Base-by-base conservation (phyloP, 2,113 vertebrate species). In the Girardinichthys multiradiatus region DNA sequence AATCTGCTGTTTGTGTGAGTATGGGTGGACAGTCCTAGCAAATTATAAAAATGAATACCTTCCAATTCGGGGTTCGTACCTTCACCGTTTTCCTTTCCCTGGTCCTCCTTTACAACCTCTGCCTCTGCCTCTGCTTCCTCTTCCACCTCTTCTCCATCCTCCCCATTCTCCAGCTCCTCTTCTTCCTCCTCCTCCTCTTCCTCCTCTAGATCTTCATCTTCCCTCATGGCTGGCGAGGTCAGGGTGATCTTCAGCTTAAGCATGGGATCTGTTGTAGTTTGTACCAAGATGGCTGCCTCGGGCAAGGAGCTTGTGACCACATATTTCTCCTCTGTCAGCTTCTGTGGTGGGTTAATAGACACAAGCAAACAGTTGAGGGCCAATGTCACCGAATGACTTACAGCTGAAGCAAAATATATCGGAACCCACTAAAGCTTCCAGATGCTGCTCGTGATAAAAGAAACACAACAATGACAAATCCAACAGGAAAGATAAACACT, bases 261-360 rank as follows among this genome's bases (percentile, higher is more conserved):
- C 68, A 96, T 97, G 79, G 97, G 98, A 67, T 98, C 97, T 80
- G 95, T 94, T 74, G 95, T 95, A 70, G 95, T 96, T 88, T 77
- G 92, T 87, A 99, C 95, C 90, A 98, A 87, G 91, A 99, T 95
- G 94, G 97, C 96, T 4, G 97, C 97, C 87, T 98, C 96, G 21
- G 95, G 94, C 83, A 94, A 76, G 86, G 94, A 95, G 88, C 96
- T 93, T 37, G 95, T 95, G 89, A 99, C 95, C 77, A 97, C 94
- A 57, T 97, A 99, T 80, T 96, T 96, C 85, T 99, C 97, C 88
- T 97, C 97, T 85, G 97, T 96, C 87, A 98, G 95, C 94, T 98
- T 99, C 98, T 99, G 95, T 92, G 92, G 92, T 42, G 84, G 57
- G 72, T 82, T 76, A 86, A 82, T 61, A 77, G 58, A 89, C 57